phyloP scores from a whole-genome alignment of 2,888 invertebrate species.

The Microctonus hyperodae region DNA sequence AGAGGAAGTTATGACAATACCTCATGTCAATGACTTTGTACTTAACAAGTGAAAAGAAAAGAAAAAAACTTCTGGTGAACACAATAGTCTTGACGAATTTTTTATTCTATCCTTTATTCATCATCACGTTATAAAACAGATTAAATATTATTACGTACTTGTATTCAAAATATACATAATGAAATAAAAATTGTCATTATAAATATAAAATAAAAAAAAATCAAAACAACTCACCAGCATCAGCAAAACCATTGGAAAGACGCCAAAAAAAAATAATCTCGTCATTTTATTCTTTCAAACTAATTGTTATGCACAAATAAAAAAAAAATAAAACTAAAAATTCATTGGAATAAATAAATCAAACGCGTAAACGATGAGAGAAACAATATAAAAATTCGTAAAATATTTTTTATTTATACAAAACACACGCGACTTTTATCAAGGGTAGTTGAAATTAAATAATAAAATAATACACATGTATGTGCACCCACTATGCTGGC shows the following conservation, averaged over 20 bases:
- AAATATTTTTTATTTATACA: background rate
- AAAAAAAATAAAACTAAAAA: background rate
- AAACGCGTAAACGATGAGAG: no score
- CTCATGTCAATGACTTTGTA: conserved; percentile 5
- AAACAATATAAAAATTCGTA: no score
- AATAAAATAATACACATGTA: background rate
- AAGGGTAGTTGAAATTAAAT: conserved; percentile 1
- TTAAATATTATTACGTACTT: no score
- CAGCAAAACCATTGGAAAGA: background rate
- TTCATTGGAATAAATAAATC: background rate
- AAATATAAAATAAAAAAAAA: background rate
- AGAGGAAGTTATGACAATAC: conserved; percentile 11
- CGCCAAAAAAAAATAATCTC: background rate
- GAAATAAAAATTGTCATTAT: background rate
- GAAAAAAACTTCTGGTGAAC: background rate
- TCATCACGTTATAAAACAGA: no score
- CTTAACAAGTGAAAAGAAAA: background rate
- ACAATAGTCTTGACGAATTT: background rate
- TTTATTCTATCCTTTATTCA: no score
- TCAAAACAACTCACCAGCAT: background rate
- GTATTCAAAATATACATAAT: background rate
- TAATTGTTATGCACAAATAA: background rate
- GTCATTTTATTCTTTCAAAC: background rate
- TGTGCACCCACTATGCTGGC: conserved; percentile 49
- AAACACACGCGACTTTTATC: conserved; percentile 4